Evolutionary conservation across 92 coral and sea anemone species (phyloP).

Genomic region (Parazoanthus swiftii): DNA sequence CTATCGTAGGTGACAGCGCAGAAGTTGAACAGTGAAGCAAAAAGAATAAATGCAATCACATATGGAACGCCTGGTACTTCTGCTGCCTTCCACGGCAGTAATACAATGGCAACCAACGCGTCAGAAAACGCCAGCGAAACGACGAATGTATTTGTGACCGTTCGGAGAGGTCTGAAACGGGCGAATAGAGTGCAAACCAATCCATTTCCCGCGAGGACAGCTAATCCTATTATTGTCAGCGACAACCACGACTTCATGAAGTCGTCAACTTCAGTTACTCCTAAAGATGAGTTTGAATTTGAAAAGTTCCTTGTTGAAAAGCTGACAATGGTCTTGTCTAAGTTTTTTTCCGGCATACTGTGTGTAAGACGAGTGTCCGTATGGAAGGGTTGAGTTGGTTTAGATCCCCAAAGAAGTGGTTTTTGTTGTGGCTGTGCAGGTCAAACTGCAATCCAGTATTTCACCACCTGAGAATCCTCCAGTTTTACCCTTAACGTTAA

Average conservation of each 20-base stretch:
- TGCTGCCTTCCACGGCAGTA: conserved; percentile 61
- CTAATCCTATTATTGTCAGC: conserved; percentile 63
- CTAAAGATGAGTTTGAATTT: background rate
- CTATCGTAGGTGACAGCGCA: conserved; percentile 94
- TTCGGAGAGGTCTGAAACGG: conserved; percentile 68
- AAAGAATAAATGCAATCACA: conserved; percentile 83
- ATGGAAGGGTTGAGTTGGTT: background rate
- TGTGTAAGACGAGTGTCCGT: background rate
- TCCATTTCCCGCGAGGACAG: conserved; percentile 67
- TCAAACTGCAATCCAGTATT: background rate
- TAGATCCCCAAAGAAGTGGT: background rate
- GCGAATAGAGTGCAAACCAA: conserved; percentile 81
- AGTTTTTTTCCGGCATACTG: background rate
- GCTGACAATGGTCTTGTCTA: background rate
- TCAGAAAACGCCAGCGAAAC: conserved; percentile 88
- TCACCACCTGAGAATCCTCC: background rate
- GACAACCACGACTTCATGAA: conserved; percentile 42
- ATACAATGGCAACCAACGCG: conserved; percentile 74
- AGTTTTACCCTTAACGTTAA: background rate
- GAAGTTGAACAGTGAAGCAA: conserved; percentile 90
- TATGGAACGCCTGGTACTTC: conserved; percentile 61
- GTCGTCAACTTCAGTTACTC: background rate
- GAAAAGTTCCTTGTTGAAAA: conserved; percentile 7
- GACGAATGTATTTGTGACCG: conserved; percentile 87
- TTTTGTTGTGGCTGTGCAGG: background rate